These are phyloP conservation scores for Ifrita kowaldi DNA, from an alignment of 2,113 vertebrate species.

Conservation along the genomic window DNA sequence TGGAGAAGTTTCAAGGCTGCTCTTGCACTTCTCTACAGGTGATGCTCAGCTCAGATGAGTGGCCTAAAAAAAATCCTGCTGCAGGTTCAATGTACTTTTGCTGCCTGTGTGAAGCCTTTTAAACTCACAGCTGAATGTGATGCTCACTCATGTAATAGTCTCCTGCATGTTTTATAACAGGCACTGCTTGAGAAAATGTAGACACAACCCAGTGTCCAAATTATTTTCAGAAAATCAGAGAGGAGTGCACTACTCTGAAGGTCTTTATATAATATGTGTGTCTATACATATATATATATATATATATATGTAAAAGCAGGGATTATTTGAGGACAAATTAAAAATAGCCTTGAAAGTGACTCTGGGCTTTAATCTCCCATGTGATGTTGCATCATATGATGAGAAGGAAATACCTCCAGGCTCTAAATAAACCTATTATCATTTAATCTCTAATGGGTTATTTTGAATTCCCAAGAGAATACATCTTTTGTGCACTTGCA, in stretches of 20 bases:
- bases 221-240: not conserved
- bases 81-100: not conserved
- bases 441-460: conserved; percentile 39
- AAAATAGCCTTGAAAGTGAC: conserved; percentile 51
- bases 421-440: conserved; percentile 55
- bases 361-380: conserved; percentile 42
- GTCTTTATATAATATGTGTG: not conserved
- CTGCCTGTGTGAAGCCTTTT: not conserved
- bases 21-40: not conserved
- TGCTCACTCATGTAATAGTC: not conserved
- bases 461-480: conserved; percentile 5
- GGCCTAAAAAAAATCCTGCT: not conserved
- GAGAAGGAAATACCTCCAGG: conserved; percentile 34
- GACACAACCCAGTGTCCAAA: not conserved
- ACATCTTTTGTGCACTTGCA: not conserved
- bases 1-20: not conserved
- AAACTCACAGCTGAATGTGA: not conserved
- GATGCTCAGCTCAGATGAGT: rapidly evolving
- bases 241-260: not conserved
- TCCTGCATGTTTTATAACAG: not conserved
- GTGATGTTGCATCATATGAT: conserved; percentile 9
- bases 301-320: not conserved
- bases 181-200: not conserved
- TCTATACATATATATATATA: not conserved
- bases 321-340: conserved; percentile 37